Percentiles rank a stretch among this genome's conserved stretches.
Conservation (phyloP, 2,797 vertebrate species). For the Tauraco hartlaubi region DNA sequence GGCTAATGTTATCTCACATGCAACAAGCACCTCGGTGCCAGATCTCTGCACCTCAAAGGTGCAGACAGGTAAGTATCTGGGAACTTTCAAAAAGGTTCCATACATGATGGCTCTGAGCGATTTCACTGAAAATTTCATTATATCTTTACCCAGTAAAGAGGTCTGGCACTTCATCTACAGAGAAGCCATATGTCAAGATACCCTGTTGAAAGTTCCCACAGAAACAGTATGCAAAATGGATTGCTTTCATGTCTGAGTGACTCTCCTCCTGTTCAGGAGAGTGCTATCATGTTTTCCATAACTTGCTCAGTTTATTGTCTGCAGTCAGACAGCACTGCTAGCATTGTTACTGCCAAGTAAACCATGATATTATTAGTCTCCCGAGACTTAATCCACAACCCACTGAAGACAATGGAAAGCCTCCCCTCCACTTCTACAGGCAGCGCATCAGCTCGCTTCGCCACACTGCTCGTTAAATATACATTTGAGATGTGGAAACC, state of each 20-base stretch:
- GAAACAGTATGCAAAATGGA: neutral
- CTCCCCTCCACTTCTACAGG: neutral
- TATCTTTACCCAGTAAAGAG: neutral
- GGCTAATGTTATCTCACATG: fast-evolving
- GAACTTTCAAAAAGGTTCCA: neutral
- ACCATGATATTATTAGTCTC: conserved; percentile 54
- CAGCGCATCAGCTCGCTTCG: neutral
- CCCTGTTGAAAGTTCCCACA: conserved; percentile 1
- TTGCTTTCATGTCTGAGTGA: neutral
- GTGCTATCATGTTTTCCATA: conserved; percentile 43
- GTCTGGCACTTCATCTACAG: neutral
- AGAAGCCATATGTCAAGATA: neutral
- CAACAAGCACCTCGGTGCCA: fast-evolving
- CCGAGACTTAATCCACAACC: conserved; percentile 30
- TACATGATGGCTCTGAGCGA: neutral
- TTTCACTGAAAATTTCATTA: neutral
- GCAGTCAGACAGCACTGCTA: conserved; percentile 41
- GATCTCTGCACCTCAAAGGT: neutral
- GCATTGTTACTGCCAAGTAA: conserved; percentile 64
- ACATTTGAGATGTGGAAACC: neutral
- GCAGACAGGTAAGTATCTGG: neutral
- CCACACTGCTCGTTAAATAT: neutral
- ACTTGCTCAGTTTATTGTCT: conserved; percentile 34
- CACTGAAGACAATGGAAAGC: conserved; percentile 43
- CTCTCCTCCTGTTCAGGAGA: conserved; percentile 29